A percentile compares a stretch with the other conserved stretches of the same genome.
Conservation (phyloP, 2,797 vertebrate species). For the Anabacerthia variegaticeps region DNA sequence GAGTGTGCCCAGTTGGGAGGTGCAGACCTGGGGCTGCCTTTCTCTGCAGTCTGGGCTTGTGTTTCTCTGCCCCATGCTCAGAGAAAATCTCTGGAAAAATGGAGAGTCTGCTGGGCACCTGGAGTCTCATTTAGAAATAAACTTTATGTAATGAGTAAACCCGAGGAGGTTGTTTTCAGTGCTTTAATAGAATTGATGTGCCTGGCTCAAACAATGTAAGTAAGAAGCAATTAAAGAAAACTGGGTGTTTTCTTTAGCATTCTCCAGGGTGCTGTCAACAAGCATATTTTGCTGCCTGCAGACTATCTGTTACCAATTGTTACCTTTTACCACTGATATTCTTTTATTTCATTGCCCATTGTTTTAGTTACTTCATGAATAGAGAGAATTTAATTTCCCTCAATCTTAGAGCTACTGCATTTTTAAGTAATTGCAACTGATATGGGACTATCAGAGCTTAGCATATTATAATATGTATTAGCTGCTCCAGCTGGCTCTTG, state of each 20-base stretch:
- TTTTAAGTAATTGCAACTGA: constrained; percentile 55
- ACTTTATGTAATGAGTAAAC: background rate
- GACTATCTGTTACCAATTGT: background rate
- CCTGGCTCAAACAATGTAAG: background rate
- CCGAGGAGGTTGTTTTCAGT: background rate
- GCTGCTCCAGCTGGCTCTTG: constrained; percentile 18
- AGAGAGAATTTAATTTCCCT: constrained; percentile 38
- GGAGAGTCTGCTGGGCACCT: background rate
- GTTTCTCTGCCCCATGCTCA: accelerated
- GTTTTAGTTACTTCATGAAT: constrained; percentile 41
- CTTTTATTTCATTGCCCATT: constrained; percentile 27
- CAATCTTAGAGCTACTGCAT: constrained; percentile 8
- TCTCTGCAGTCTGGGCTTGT: background rate
- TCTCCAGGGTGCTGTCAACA: constrained; percentile 7
- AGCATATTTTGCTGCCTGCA: background rate
- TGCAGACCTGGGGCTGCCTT: background rate
- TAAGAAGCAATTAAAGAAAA: constrained; percentile 30
- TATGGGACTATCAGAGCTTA: constrained; percentile 22
- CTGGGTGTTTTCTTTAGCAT: background rate
- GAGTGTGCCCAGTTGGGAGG: background rate
- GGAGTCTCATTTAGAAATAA: background rate
- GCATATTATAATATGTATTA: constrained; percentile 43
- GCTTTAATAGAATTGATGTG: background rate
- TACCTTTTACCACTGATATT: background rate
- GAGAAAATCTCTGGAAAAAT: background rate